Conservation (phyloP, 64 coral and sea anemone genomes). For the Trachythela sp. region DNA sequence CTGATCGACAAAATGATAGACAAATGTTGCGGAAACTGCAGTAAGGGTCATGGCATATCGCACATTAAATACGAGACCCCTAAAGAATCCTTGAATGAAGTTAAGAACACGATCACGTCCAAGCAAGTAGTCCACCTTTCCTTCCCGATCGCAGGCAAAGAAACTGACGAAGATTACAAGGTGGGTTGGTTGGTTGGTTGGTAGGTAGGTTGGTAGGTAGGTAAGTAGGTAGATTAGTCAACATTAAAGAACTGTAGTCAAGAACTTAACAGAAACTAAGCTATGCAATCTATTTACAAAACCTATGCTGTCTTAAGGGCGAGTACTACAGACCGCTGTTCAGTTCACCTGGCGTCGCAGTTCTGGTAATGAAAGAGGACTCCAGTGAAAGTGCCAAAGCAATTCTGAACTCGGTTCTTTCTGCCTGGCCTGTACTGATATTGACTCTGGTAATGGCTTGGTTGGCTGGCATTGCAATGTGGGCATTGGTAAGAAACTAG, state of each 20-base stretch:
- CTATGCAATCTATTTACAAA: too few relatives aligned
- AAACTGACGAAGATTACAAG: neutral
- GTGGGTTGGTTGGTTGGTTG: too few relatives aligned
- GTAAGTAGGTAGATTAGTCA: too few relatives aligned
- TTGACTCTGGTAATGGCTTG: slow-evolving; percentile 79
- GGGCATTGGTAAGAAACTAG: slow-evolving; percentile 64
- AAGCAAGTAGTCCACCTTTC: neutral
- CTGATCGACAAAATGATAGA: neutral
- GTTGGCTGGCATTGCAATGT: slow-evolving; percentile 89
- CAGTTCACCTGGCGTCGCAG: neutral
- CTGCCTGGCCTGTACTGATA: slow-evolving; percentile 75
- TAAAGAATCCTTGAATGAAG: neutral
- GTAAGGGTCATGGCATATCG: neutral
- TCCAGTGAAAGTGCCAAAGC: slow-evolving; percentile 44
- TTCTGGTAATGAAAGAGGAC: neutral
- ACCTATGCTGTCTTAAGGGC: neutral
- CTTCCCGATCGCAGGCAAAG: neutral
- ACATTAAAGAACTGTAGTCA: too few relatives aligned
- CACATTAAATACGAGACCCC: neutral
- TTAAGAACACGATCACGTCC: neutral
- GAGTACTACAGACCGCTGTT: neutral
- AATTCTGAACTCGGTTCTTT: slow-evolving; percentile 73
- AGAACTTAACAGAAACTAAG: too few relatives aligned
- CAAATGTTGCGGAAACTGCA: neutral
- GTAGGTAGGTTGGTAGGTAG: too few relatives aligned